Base-by-base conservation (phyloP, 2,888 invertebrate genomes). In the Erpobdella octoculata region DNA sequence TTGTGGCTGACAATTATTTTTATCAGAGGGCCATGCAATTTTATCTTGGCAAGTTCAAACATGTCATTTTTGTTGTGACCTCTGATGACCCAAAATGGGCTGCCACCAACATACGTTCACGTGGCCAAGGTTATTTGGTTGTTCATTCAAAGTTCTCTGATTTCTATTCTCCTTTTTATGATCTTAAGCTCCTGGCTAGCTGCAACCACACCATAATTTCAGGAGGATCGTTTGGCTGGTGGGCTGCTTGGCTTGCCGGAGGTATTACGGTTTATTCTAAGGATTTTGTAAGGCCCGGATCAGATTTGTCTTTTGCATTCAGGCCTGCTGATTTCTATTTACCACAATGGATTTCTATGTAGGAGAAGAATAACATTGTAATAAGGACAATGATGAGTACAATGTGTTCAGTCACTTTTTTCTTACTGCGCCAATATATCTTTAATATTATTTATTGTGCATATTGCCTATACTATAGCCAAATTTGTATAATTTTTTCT, bases 161-260 rank as follows among this genome's bases (percentile, higher is more conserved):
- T 1, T n/a, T 12, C 21, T 36, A 25, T 31, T n/a, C 61, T 28
- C 74, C 75, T 18, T 67, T 65, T 18, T 37, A 73, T 33, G 77
- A 77, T 58, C 64, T 77, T 58, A 72, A 71, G 37, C 36, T 76
- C 21, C 70, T 76, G 38, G 66, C 76, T n/a, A 61, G 37, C 28
- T 76, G 74, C 41, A 76, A 76, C 69, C 76, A 76, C 71, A 73
- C 74, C 53, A 74, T 76, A 33, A 74, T 76, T 37, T 76, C 75
- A 2, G 74, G 74, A 18, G 76, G 76, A 28, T 73, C 76, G n/a
- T 76, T 76, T 41, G 76, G 76, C 21, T 75, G 76, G 76, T 74
- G 70, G 76, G 76, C 46, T 36, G 75, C 72, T 1, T 76, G 71
- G 75, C 72, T 73, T 70, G 76, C 68, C 41, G 76, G 74, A 2